Conservation (phyloP, 2,888 invertebrate species). For the Hydroisotoma schaefferi region DNA sequence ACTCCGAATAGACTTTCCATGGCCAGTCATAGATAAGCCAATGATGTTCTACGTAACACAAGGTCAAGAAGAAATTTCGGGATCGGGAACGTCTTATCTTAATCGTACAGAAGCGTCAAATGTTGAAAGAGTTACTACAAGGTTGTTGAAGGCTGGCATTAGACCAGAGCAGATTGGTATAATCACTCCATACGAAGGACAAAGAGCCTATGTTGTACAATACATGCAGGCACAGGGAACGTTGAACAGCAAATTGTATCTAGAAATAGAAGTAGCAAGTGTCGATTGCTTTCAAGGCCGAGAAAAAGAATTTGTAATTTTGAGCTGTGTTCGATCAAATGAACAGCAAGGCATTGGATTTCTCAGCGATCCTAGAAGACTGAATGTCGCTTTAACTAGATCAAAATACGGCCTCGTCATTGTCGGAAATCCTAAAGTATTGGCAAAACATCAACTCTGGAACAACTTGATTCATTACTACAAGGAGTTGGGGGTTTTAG, state of each 20-base stretch:
- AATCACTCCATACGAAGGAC: conserved; percentile 96
- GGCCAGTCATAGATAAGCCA: conserved; percentile 93
- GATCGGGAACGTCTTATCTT: conserved; percentile 96
- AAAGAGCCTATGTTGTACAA: conserved; percentile 89
- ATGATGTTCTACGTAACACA: conserved; percentile 99
- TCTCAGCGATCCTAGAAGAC: conserved; percentile 91
- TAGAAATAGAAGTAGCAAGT: conserved; percentile 98
- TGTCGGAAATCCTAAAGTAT: conserved; percentile 97
- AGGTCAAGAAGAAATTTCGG: conserved; percentile 98
- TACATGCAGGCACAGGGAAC: conserved; percentile 99
- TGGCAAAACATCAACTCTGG: conserved; percentile 98
- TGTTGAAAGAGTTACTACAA: conserved; percentile 95
- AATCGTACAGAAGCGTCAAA: conserved; percentile 98
- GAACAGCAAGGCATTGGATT: conserved; percentile 99
- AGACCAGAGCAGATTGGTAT: conserved; percentile 98
- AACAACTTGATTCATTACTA: conserved; percentile 95
- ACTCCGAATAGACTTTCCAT: conserved; percentile 88
- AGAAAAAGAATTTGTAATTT: conserved; percentile 98
- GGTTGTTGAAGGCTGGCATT: conserved; percentile 89
- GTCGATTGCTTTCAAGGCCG: conserved; percentile 99
- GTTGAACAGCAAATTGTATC: conserved; percentile 91
- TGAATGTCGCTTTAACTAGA: conserved; percentile 96
- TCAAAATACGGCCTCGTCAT: conserved; percentile 97
- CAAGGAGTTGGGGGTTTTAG: conserved; percentile 93
- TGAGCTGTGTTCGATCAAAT: conserved; percentile 98